Percentiles rank a stretch among this genome's conserved stretches.
Conservation (phyloP, 2,797 vertebrate species). For the Perdix hodgsoniae region DNA sequence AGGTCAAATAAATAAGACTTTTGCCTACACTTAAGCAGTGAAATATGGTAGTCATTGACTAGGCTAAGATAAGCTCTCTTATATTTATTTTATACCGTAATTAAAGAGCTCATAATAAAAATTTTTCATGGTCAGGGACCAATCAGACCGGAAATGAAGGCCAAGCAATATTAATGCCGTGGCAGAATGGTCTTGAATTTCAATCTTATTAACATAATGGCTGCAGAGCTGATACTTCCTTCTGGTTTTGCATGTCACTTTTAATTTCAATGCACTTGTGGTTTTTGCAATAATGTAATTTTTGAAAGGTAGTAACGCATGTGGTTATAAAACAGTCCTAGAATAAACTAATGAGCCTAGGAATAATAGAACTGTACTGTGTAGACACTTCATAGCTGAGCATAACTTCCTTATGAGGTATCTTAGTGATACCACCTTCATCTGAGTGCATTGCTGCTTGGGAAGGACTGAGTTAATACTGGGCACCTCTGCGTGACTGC, state of each 20-base stretch:
- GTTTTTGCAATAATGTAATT: neutral
- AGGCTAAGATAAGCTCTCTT: neutral
- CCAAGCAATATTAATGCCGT: neutral
- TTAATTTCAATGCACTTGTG: neutral
- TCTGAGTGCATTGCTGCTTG: neutral
- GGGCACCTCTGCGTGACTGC: conserved; percentile 34
- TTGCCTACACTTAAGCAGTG: neutral
- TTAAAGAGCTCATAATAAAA: conserved; percentile 36
- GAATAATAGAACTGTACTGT: neutral
- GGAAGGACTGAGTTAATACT: conserved; percentile 50
- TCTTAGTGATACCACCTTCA: neutral
- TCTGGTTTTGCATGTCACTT: neutral
- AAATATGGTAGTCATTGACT: neutral
- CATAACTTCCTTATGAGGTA: neutral
- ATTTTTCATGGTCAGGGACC: neutral
- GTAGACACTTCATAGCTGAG: neutral
- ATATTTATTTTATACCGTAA: conserved; percentile 13
- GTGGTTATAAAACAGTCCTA: neutral
- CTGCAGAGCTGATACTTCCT: neutral
- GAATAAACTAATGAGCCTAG: neutral
- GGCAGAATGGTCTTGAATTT: neutral
- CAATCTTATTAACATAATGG: neutral
- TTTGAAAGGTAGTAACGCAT: neutral
- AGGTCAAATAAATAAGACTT: conserved; percentile 41
- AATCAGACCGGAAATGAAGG: neutral